phyloP scores from a whole-genome alignment of 2,113 vertebrate species.

The Pyrgilauda ruficollis region DNA sequence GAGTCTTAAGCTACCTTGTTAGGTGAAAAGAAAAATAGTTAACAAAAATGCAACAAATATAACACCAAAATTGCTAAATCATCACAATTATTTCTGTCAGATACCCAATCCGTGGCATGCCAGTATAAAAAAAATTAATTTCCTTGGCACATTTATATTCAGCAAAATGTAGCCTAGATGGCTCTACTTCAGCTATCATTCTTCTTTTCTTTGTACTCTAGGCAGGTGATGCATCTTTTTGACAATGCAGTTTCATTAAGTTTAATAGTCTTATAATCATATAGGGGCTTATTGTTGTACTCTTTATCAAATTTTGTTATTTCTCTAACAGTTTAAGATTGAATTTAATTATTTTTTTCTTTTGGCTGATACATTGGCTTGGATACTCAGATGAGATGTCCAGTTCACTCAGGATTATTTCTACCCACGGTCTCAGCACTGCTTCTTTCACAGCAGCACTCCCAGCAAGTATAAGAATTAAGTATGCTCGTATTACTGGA shows the following conservation, averaged over 20 bases:
- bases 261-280: not conserved
- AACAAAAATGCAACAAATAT: not conserved
- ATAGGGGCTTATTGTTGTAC: not conserved
- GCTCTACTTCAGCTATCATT: not conserved
- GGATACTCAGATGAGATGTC: not conserved
- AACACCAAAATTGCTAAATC: not conserved
- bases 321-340: not conserved
- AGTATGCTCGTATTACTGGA: not conserved
- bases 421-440: not conserved
- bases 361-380: not conserved
- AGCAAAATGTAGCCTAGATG: not conserved
- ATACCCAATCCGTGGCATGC: fast-evolving
- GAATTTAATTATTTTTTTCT: not conserved
- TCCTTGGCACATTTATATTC: not conserved
- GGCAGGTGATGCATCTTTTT: not conserved
- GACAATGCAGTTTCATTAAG: not conserved
- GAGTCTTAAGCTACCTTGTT: not conserved
- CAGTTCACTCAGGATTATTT: not conserved
- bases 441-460: not conserved
- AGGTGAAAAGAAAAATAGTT: not conserved
- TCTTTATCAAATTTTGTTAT: not conserved
- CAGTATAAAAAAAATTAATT: not conserved
- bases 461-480: not conserved
- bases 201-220: not conserved
- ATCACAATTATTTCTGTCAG: not conserved